These are phyloP conservation scores for Phenganax marumi DNA, from an alignment of 92 coral and sea anemone genomes.

Conservation along the genomic window DNA sequence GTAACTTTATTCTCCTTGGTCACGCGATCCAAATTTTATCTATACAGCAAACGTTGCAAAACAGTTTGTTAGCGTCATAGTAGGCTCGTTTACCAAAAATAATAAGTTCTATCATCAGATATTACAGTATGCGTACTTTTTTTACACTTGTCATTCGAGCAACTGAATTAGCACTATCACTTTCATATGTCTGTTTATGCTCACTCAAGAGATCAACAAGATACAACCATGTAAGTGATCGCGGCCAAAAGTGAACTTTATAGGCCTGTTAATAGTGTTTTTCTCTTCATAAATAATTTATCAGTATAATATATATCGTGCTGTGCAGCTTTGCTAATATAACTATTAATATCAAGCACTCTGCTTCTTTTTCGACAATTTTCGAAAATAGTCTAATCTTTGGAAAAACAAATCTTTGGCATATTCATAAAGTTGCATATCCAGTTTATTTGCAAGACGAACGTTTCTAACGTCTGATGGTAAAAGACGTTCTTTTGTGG, in stretches of 20 bases:
- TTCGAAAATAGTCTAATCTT: constrained; percentile 27
- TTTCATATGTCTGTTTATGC: background rate
- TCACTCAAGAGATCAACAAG: too few species aligned
- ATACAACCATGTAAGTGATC: too few species aligned
- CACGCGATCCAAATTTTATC: background rate
- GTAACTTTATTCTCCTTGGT: background rate
- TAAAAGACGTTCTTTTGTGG: constrained; percentile 6
- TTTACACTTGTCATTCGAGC: background rate
- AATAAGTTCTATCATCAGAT: constrained; percentile 27
- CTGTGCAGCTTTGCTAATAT: constrained; percentile 41
- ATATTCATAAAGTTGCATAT: constrained; percentile 34
- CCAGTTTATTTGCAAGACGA: constrained; percentile 15
- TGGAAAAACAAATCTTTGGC: constrained; percentile 30
- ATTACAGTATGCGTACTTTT: background rate
- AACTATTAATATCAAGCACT: constrained; percentile 20
- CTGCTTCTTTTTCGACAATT: constrained; percentile 30
- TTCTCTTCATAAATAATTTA: constrained; percentile 34
- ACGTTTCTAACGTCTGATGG: constrained; percentile 14
- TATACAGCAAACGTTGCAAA: constrained; percentile 24
- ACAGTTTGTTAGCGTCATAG: constrained; percentile 32
- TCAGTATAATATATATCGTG: constrained; percentile 36
- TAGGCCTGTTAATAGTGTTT: background rate
- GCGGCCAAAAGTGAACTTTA: too few species aligned
- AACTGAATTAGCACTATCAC: background rate
- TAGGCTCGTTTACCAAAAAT: constrained; percentile 32